Base-by-base conservation (phyloP, 1,140 invertebrate genomes). In the Drosophila ananassae region DNA sequence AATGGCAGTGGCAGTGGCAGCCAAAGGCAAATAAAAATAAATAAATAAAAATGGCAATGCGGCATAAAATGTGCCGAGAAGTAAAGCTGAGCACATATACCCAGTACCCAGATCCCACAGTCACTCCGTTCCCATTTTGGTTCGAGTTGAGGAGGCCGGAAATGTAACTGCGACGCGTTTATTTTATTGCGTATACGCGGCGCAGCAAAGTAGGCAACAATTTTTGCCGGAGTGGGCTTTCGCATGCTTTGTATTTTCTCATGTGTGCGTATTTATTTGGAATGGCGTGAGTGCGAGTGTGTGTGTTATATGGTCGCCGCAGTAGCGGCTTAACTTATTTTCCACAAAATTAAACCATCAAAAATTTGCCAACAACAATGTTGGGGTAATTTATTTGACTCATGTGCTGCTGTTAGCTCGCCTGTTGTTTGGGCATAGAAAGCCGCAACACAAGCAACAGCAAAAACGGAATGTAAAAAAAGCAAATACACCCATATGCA, bases 271-370 rank as follows among this genome's bases (percentile, higher is more conserved):
- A 17, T 74, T 69, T 55, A 64, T 68, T 34, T 47, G 25, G 51
- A 37, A 37, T 37, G 34, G 34, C 34, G 53, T 68, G 51, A 44
- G 52, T 24, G 47, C 47, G 51, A 12, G 57, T 28, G 22, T 71
- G 58, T 54, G 59, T 74, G 64, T 53, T 89, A 72, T 82, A 85
- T 66, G 79, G 82, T 52, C 82, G 63, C 81, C 84, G 51, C 83
- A 89, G 78, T 74, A 87, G 83, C 83, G 83, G 82, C 83, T 87
- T 77, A 87, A 87, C 83, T 87, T 87, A 87, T 87, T 87, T 87
- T 87, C 83, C 83, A 87, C 83, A 87, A 87, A 87, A 87, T 87
- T 87, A 87, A 87, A 87, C 83, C 83, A 89, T 87, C 83, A 87
- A 87, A 87, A 87, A 87, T 87, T 87, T 87, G 79, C 83, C 83